Evolutionary conservation across 2,797 vertebrate species (phyloP).

Genomic region (Scolopax rusticola): DNA sequence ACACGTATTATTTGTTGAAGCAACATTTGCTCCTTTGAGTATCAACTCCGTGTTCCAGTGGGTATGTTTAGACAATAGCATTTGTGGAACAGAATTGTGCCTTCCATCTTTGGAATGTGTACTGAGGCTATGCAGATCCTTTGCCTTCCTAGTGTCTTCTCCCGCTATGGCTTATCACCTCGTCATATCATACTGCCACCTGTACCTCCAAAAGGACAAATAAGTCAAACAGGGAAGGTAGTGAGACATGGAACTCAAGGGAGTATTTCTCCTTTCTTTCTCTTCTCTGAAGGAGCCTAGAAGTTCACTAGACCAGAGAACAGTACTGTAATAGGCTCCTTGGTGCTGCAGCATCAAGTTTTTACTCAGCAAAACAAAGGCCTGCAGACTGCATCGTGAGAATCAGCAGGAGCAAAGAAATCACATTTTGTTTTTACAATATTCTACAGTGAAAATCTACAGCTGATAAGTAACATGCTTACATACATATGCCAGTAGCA

Average conservation of each 20-base stretch:
- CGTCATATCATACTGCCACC: not conserved
- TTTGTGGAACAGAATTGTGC: not conserved
- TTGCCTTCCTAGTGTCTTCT: not conserved
- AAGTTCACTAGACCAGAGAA: not conserved
- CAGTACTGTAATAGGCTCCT: not conserved
- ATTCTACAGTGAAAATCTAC: not conserved
- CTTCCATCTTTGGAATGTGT: not conserved
- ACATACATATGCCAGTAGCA: not conserved
- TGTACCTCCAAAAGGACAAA: not conserved
- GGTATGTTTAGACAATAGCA: not conserved
- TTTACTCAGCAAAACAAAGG: not conserved
- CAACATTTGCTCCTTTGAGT: not conserved
- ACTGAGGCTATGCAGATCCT: not conserved
- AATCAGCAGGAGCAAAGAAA: not conserved
- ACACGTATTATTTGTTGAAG: not conserved
- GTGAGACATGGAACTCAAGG: not conserved
- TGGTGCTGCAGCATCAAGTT: not conserved
- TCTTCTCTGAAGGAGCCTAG: not conserved
- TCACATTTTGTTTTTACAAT: not conserved
- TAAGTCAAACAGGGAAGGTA: not conserved
- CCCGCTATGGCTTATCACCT: not conserved
- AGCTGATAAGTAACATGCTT: not conserved
- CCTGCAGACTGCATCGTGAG: rapidly evolving
- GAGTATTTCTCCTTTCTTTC: not conserved
- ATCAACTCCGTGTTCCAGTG: not conserved